phyloP scores from a whole-genome alignment of 2,113 vertebrate genomes.

The Colossoma macropomum region DNA sequence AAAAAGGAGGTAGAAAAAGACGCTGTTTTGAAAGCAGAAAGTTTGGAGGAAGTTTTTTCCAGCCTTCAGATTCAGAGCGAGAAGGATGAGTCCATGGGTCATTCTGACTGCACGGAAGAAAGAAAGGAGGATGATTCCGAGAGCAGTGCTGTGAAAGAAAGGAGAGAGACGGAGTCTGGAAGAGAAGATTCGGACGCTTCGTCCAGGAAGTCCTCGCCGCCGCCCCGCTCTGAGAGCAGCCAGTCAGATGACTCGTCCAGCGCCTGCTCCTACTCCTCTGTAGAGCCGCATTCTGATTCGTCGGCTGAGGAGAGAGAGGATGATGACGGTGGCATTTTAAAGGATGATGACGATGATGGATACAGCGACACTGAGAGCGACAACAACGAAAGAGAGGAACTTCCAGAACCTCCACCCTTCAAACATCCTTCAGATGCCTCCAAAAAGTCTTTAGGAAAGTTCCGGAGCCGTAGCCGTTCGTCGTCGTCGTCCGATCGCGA shows the following conservation, averaged over 20 bases:
- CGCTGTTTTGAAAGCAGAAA: background rate
- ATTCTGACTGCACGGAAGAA: background rate
- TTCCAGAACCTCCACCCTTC: slow-evolving; percentile 46
- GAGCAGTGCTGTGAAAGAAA: slow-evolving; percentile 1
- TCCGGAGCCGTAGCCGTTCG: slow-evolving; percentile 67
- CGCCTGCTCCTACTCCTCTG: slow-evolving; percentile 55
- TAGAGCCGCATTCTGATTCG: slow-evolving; percentile 58
- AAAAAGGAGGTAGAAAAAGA: background rate
- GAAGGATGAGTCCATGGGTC: background rate
- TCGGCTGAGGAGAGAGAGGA: slow-evolving; percentile 63
- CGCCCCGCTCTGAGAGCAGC: slow-evolving; percentile 40
- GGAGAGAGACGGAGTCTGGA: background rate
- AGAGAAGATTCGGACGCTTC: slow-evolving; percentile 1
- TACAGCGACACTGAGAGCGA: slow-evolving; percentile 66
- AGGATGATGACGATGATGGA: background rate
- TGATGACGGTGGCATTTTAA: slow-evolving; percentile 60
- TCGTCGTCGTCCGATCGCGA: slow-evolving; percentile 80
- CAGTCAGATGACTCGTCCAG: slow-evolving; percentile 60
- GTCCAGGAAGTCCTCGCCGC: slow-evolving; percentile 22
- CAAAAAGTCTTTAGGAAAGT: slow-evolving; percentile 75
- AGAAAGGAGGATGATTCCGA: background rate
- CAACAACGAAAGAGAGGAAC: slow-evolving; percentile 70
- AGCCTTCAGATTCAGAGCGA: background rate
- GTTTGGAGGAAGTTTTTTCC: background rate
- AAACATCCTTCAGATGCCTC: slow-evolving; percentile 51